phyloP scores from a whole-genome alignment of 2,113 vertebrate genomes.

The Chlorodrepanis virens region DNA sequence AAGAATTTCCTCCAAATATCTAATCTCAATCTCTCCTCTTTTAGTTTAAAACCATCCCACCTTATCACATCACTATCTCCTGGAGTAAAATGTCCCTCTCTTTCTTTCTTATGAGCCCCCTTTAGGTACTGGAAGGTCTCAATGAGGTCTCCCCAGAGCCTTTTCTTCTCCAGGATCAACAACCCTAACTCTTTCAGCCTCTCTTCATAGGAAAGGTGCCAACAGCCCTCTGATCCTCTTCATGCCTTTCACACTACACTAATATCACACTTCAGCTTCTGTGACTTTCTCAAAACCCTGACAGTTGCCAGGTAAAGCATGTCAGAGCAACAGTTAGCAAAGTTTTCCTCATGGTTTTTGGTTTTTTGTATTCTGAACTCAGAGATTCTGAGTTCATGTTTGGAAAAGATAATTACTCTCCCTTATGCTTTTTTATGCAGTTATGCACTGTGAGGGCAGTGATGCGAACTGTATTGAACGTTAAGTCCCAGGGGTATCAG shows the following conservation, averaged over 20 bases:
- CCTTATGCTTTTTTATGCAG: background rate
- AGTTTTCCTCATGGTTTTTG: background rate
- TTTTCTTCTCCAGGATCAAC: background rate
- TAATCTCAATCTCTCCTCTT: background rate
- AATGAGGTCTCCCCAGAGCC: background rate
- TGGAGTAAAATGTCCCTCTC: background rate
- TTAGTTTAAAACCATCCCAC: background rate
- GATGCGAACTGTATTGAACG: background rate
- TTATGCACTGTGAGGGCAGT: background rate
- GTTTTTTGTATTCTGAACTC: background rate
- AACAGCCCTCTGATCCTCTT: background rate
- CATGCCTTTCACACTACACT: background rate
- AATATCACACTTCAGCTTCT: background rate
- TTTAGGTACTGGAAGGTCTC: background rate
- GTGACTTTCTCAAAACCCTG: background rate
- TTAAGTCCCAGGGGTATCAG: background rate
- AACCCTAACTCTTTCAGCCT: background rate
- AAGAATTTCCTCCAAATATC: background rate
- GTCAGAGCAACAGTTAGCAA: background rate
- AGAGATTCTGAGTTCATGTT: background rate
- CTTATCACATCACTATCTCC: accelerated
- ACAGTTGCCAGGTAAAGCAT: background rate
- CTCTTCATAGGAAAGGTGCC: background rate
- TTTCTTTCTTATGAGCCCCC: background rate
- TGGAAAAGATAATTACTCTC: background rate